phyloP scores from a whole-genome alignment of 2,797 vertebrate genomes.

The Typhlichthys eigenmanni region DNA sequence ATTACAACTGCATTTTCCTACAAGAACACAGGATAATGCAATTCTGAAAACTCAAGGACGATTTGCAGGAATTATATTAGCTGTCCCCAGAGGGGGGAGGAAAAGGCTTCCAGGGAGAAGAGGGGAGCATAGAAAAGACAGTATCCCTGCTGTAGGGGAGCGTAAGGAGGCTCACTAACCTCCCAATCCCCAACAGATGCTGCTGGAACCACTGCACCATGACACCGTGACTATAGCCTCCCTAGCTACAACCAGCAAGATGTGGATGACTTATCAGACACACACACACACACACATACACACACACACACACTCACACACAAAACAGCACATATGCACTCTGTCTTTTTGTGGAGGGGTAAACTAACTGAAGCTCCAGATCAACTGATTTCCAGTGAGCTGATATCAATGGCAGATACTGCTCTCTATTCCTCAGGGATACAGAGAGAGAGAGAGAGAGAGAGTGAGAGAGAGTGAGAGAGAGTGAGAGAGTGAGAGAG shows the following conservation, averaged over 20 bases:
- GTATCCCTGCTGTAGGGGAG: constrained; percentile 2
- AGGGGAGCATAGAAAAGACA: constrained; percentile 9
- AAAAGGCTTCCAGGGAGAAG: constrained; percentile 11
- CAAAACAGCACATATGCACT: neutral
- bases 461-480: neutral
- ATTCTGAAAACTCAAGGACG: constrained; percentile 23
- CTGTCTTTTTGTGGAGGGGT: constrained; percentile 16
- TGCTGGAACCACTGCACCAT: constrained; percentile 7
- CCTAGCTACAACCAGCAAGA: constrained; percentile 16
- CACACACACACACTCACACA: neutral
- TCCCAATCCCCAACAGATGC: constrained; percentile 9
- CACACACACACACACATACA: neutral
- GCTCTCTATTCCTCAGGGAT: constrained; percentile 37
- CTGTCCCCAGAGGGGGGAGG: constrained; percentile 8
- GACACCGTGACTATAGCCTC: constrained; percentile 14
- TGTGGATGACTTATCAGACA: constrained; percentile 24
- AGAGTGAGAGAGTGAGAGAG: neutral
- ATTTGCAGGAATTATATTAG: constrained; percentile 46
- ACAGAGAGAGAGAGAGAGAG: constrained; percentile 2
- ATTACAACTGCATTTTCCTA: constrained; percentile 22
- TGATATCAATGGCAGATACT: constrained; percentile 51
- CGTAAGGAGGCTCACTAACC: constrained; percentile 15
- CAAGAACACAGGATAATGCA: constrained; percentile 30
- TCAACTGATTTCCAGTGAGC: constrained; percentile 12
- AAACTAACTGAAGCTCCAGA: constrained; percentile 45